Evolutionary conservation across 2,797 vertebrate species (phyloP), one percentile per base, ranked within the genome.

Genomic region (Sandelia bainsii): DNA sequence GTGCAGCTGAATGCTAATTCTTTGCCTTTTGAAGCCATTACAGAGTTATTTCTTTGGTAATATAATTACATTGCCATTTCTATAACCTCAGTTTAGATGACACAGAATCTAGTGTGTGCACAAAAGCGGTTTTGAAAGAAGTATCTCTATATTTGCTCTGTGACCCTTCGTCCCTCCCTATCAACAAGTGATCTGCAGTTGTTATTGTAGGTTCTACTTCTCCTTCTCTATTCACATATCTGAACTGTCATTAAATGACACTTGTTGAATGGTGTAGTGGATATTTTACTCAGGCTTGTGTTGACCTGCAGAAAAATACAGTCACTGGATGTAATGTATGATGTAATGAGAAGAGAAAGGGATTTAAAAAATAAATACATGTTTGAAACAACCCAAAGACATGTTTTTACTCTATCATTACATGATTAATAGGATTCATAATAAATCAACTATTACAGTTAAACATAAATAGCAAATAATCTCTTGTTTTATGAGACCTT

Each of bases 241-340:
- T 63, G 80, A 90, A 84, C 44, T 74, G 50, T 78, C 39, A 45
- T 79, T 63, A 64, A 75, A 77, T 73, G 27, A 48, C 45, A 19
- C n/a, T 46, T 61, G 40, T 51, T 79, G 8, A 78, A 56, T 54
- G 34, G 23, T 34, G 22, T 13, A 39, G 37, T 23, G 23, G n/a
- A 0, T 2, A 60, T 52, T 79, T 65, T 42, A 50, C 34, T 77
- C 20, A 13, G 19, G 17, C 4, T 2, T 58, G 13, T 63, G 29
- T 29, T 51, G 60, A 45, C 46, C 44, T 62, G 14, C 6, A 32
- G 46, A 52, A 37, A n/a, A 13, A 1, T 12, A 13, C 5, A 10
- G 9, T 48, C 6, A 6, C 0, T 46, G 17, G 29, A 60, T 63
- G 57, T 70, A 11, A 79, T 58, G 44, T 39, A 53, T 70, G 9